Evolutionary conservation across 2,888 invertebrate species (phyloP).

Genomic region (Trisateles emortualis): DNA sequence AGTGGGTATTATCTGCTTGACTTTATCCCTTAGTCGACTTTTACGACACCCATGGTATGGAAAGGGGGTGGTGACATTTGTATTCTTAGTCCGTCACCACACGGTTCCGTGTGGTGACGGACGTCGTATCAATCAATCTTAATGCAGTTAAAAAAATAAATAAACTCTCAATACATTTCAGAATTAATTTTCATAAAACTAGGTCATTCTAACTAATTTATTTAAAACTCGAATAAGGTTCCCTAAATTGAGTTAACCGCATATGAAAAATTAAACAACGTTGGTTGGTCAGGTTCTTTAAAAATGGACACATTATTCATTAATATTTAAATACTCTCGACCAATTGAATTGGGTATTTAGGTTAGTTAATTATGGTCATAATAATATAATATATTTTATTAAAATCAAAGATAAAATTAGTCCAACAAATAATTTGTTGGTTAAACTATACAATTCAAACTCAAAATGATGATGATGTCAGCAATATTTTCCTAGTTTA

Average conservation of each 20-base stretch:
- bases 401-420: too few relatives aligned
- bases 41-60: too few relatives aligned
- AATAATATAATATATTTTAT: conserved; percentile 13
- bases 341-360: conserved; percentile 9
- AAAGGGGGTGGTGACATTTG: too few relatives aligned
- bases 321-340: conserved; percentile 16
- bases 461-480: too few relatives aligned
- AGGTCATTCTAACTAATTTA: conserved; percentile 13
- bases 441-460: too few relatives aligned
- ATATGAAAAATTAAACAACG: conserved; percentile 32
- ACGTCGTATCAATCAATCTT: too few relatives aligned
- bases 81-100: too few relatives aligned
- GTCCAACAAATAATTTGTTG: too few relatives aligned
- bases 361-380: conserved; percentile 23
- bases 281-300: conserved; percentile 10
- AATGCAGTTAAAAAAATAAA: background rate
- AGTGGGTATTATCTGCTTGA: too few relatives aligned
- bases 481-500: too few relatives aligned
- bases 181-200: conserved; percentile 10
- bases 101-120: too few relatives aligned
- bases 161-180: conserved; percentile 1
- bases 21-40: too few relatives aligned
- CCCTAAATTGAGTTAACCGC: conserved; percentile 30
- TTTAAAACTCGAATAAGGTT: conserved; percentile 13
- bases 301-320: conserved; percentile 31